Conservation (phyloP, 2,797 vertebrate species). For the Chaetophractus vellerosus region DNA sequence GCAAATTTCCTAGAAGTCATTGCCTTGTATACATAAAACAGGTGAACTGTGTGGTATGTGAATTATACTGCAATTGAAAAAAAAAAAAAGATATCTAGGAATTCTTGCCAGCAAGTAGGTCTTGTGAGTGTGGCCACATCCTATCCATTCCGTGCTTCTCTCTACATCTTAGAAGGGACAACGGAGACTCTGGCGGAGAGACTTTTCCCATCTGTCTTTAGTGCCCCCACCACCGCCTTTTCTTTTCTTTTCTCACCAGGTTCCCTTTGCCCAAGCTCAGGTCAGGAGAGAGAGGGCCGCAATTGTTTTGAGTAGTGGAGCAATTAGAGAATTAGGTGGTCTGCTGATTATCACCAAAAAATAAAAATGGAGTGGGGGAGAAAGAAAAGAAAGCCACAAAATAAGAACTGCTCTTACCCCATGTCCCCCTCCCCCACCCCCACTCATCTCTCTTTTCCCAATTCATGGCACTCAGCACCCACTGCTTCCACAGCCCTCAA, state of each 20-base stretch:
- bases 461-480: not conserved
- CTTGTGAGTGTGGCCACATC: not conserved
- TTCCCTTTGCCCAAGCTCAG: not conserved
- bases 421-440: accelerated
- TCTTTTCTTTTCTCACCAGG: not conserved
- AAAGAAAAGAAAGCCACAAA: not conserved
- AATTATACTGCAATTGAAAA: constrained; percentile 59
- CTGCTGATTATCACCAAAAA: constrained; percentile 37
- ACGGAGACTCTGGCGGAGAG: accelerated
- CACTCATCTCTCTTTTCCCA: not conserved
- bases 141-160: not conserved
- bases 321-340: constrained; percentile 3
- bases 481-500: not conserved
- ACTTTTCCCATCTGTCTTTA: not conserved
- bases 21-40: not conserved
- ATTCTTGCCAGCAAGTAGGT: constrained; percentile 36
- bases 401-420: not conserved
- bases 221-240: too few species aligned
- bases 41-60: constrained; percentile 45
- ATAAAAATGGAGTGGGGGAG: not conserved
- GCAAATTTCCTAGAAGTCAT: constrained; percentile 30
- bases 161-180: not conserved
- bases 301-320: constrained; percentile 14
- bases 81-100: constrained; percentile 34
- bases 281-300: not conserved